Evolutionary conservation across 2,888 invertebrate species (phyloP), one percentile per base, ranked within the genome.

Genomic region (Chesias legatella): DNA sequence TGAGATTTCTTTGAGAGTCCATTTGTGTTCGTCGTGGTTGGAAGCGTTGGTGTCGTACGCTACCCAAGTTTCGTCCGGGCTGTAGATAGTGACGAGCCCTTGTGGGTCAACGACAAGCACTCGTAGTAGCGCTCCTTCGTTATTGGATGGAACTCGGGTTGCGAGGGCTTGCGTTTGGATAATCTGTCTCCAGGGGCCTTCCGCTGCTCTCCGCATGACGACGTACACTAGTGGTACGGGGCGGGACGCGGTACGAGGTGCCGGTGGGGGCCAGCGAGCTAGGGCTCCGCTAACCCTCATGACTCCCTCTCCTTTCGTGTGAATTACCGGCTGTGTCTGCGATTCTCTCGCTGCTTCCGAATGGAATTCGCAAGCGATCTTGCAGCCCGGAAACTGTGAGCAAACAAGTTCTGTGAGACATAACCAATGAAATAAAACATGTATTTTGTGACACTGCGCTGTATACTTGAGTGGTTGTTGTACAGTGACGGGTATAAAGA

Each of bases 31-130:
- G 35, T 85, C 83, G 32, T 84, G 82, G 45, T 78, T 79, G 5
- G 90, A 89, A 6, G 80, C 73, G 51, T 90, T 90, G 0, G 82
- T 80, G 35, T 89, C 83, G 42, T 90, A 90, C 2, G 91, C 91
- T 35, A 89, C 78, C 79, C 89, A 90, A 6, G 86, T 88, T 62
- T 91, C 91, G 50, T 91, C 91, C 0, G 92, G 92, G 60, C 92
- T 92, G 76, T 93, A 93, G 54, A 93, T 92, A 22, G 92, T 92
- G 33, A 92, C 91, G 10, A 93, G 82, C 1, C 93, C 93, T 65
- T 91, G 90, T n/a, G 92, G 91, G 63, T 92, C 91, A 13, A 93
- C 93, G 17, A 92, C 93, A 6, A 93, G 81, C 6, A 93, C 93
- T 37, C 93, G 81, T n/a, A 93, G 83, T 47, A 91, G 86, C 6